phyloP scores from a whole-genome alignment of 2,888 invertebrate species.

The Eugnorisma glareosa region DNA sequence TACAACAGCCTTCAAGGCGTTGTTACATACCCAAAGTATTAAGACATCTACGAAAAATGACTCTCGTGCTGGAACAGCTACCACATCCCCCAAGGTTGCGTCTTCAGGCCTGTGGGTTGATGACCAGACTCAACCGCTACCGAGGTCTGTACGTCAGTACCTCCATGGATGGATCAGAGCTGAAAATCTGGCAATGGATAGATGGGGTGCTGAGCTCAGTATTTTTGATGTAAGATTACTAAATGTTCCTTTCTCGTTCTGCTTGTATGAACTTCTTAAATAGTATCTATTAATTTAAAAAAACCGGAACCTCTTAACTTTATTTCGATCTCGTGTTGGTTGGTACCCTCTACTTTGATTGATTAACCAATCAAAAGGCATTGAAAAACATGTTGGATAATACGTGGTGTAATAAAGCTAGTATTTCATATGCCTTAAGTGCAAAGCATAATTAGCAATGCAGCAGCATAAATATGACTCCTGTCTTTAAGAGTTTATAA shows the following conservation, averaged over 20 bases:
- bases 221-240: conserved; percentile 79
- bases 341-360: not conserved
- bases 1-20: conserved; percentile 75
- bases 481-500: not conserved
- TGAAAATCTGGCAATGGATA: conserved; percentile 78
- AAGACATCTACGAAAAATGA: conserved; percentile 64
- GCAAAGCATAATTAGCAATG: not conserved
- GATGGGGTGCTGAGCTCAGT: conserved; percentile 82
- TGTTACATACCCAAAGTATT: conserved; percentile 5
- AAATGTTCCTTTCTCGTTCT: not conserved
- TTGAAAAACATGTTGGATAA: not conserved
- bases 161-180: conserved; percentile 84
- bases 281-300: not conserved
- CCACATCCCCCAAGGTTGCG: not conserved
- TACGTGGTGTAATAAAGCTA: not conserved
- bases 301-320: conserved; percentile 29
- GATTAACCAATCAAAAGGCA: conserved; percentile 22
- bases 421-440: no score
- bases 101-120: conserved; percentile 75
- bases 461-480: not conserved
- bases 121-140: conserved; percentile 85
- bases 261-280: not conserved
- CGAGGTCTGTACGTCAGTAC: conserved; percentile 81
- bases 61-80: not conserved
- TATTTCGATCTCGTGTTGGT: conserved; percentile 7